Evolutionary conservation across 2,113 vertebrate genomes (phyloP), one percentile per base, ranked within the genome.

Genomic region (Brevimyrus niger): DNA sequence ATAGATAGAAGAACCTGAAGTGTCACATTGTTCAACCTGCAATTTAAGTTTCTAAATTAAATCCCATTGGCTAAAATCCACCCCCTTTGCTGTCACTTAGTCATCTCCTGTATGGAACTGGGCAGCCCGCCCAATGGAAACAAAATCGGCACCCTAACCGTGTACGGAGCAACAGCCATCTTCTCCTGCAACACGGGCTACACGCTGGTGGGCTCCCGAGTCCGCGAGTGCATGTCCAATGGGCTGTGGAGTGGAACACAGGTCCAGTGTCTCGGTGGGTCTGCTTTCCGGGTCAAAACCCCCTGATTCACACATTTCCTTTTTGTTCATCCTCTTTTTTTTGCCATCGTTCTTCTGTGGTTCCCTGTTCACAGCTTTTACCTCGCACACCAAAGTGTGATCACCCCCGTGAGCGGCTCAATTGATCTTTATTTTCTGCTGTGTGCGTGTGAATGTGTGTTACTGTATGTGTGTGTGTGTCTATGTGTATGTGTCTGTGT

Each of bases 121-220:
- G 97, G 97, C 0, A 96, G 96, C 0, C 98, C 98, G 0, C 96
- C 97, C 0, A 99, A 97, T 0, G 98, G 98, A 31, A 97, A 99
- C 95, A 99, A 97, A 93, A 99, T 99, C 0, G 98, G 98, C 85
- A 99, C 97, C 0, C 89, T 99, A 90, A 99, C 96, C 23, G 95
- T 95, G 47, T 99, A 96, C 0, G 98, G 98, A 47, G 98, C 98
- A 2, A 99, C 98, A 0, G 98, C 98, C 91, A 99, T 99, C 94
- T 99, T 99, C 94, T 98, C 98, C 92, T 99, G 98, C 95, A 99
- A 99, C 94, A 98, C 97, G 0, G 98, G 98, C 38, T 99, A 98
- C 90, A 99, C 98, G 0, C 94, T 99, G 92, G 98, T 99, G 69
- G 98, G 98, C 73, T 99, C 98, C 17, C 94, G 98, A 7, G 98